Evolutionary conservation across 2,797 vertebrate genomes (phyloP).

Genomic region (Mormyrus hasselquistii): DNA sequence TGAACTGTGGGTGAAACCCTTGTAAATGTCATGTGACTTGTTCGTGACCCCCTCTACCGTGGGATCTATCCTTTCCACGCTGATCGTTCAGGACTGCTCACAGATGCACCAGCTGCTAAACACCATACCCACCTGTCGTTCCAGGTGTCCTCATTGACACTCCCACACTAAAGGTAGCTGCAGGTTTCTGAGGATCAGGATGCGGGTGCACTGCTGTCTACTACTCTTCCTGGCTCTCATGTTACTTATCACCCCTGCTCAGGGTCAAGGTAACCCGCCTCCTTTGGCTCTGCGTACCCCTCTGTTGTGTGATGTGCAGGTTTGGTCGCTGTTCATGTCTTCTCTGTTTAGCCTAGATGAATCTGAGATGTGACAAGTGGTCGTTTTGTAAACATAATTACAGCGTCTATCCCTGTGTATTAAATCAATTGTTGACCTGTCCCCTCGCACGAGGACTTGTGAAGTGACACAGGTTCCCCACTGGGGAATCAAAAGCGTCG

Average conservation of each 20-base stretch:
- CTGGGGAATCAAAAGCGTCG: not conserved
- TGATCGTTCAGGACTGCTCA: not conserved
- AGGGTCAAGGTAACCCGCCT: slow-evolving; percentile 70
- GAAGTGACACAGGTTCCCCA: not conserved
- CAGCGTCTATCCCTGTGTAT: not conserved
- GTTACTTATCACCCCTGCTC: slow-evolving; percentile 51
- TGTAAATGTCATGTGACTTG: not conserved
- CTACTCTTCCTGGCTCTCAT: slow-evolving; percentile 53
- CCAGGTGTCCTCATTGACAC: slow-evolving; percentile 48
- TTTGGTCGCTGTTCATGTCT: slow-evolving; percentile 17
- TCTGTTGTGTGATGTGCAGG: slow-evolving; percentile 39
- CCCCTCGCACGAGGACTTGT: not conserved
- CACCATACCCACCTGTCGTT: slow-evolving; percentile 37
- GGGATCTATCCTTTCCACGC: not conserved
- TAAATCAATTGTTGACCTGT: not conserved
- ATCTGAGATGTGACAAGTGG: not conserved
- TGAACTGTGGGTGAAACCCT: not conserved
- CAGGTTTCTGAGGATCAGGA: slow-evolving; percentile 43
- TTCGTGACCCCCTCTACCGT: not conserved
- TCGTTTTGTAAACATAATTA: not conserved
- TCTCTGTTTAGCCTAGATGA: not conserved
- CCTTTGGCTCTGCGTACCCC: not conserved
- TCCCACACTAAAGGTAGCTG: slow-evolving; percentile 46
- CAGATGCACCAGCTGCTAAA: slow-evolving; percentile 5
- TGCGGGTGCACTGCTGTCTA: slow-evolving; percentile 41